phyloP scores from a whole-genome alignment of 1,140 invertebrate genomes.

The Lethrus apterus region DNA sequence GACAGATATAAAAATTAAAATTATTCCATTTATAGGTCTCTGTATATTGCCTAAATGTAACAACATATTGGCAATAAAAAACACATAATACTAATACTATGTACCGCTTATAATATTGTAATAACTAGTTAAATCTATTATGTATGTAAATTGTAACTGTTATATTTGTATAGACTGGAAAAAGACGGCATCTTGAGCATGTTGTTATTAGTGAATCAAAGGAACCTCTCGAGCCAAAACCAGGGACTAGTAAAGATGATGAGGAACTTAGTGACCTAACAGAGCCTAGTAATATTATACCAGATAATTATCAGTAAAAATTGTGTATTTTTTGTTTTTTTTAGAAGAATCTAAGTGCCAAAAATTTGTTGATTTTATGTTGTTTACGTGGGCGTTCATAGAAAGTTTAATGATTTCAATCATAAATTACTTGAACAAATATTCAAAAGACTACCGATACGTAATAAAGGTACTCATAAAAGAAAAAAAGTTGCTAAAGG shows the following conservation, averaged over 20 bases:
- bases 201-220: conserved; percentile 2
- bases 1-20: no score
- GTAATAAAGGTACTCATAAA: conserved; percentile 73
- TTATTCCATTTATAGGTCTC: no score
- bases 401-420: conserved; percentile 80
- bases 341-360: conserved; percentile 18
- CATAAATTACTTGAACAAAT: conserved; percentile 77
- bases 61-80: no score
- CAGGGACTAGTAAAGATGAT: conserved; percentile 36
- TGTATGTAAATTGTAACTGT: no score
- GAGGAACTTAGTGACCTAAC: conserved; percentile 31
- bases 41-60: no score
- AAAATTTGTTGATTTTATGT: conserved; percentile 23
- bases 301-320: not conserved
- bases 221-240: conserved; percentile 27
- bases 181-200: no score
- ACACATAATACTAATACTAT: no score
- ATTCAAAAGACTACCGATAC: conserved; percentile 89
- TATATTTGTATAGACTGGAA: no score
- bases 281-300: conserved; percentile 25
- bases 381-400: conserved; percentile 55
- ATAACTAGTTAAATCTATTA: no score
- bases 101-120: no score
- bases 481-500: no score
- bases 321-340: conserved; percentile 10